phyloP scores from a whole-genome alignment of 2,797 vertebrate species.

The Acestrorhynchus altus region DNA sequence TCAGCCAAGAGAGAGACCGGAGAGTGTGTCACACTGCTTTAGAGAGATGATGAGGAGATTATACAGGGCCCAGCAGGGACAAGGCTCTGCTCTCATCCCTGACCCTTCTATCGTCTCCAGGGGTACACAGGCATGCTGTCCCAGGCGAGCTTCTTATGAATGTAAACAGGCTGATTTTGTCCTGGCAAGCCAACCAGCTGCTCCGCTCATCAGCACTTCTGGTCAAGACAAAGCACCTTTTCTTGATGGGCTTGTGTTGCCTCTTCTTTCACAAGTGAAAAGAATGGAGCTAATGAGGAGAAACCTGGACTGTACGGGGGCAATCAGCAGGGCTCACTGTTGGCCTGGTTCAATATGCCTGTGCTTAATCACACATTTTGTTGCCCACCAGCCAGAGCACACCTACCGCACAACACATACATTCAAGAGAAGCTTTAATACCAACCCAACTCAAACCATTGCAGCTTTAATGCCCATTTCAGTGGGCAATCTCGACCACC shows the following conservation, averaged over 20 bases:
- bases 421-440: not conserved
- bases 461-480: not conserved
- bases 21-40: slow-evolving; percentile 11
- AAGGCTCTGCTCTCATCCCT: not conserved
- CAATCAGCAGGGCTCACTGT: slow-evolving; percentile 22
- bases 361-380: slow-evolving; percentile 36
- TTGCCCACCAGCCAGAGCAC: slow-evolving; percentile 12
- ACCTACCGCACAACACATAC: not conserved
- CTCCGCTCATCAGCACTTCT: slow-evolving; percentile 18
- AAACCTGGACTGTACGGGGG: not conserved
- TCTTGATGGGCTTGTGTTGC: slow-evolving; percentile 6
- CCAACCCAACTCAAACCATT: not conserved
- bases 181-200: not conserved
- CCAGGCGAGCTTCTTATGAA: slow-evolving; percentile 27
- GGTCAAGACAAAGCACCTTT: slow-evolving; percentile 17
- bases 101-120: not conserved
- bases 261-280: not conserved
- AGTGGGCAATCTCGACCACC: not conserved
- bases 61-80: slow-evolving; percentile 2
- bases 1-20: slow-evolving; percentile 23
- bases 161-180: slow-evolving; percentile 24
- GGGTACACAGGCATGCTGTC: not conserved
- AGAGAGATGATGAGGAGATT: slow-evolving; percentile 43
- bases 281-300: slow-evolving; percentile 27
- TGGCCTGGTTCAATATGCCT: slow-evolving; percentile 9